Evolutionary conservation across 64 coral and sea anemone genomes (phyloP), one percentile per base, ranked within the genome.

Genomic region (Catalaphyllia jardinei): DNA sequence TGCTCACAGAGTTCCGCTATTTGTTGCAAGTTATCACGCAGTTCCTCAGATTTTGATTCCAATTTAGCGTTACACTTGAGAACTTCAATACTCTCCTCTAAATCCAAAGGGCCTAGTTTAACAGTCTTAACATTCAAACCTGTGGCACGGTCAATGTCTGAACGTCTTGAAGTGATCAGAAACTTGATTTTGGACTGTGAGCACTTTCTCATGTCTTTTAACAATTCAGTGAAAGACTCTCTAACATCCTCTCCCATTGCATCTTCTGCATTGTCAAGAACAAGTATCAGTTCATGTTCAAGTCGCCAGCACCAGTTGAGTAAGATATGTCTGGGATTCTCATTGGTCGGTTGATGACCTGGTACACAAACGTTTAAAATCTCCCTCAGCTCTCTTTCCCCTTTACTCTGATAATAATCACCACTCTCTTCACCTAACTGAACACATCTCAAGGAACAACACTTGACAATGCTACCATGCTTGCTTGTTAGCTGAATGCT

Each of bases 211-310:
- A 87, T 86, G 4, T 86, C 82, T 30, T 49, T 52, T 73, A 92
- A 28, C 46, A 92, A 86, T 73, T 62, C 8, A 18, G 65, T 31
- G 77, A 92, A 92, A 0, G 52, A 63, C 8, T 92, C 33, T 20
- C 18, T 79, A 27, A 19, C 55, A 52, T 52, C 4, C 24, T 92
- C 73, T 71, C 79, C 90, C 7, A 86, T 54, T 1, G 74, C 73
- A 92, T 92, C 90, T 87, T 92, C 90, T 17, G 82, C 90, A 49
- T 87, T 92, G 59, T 92, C 90, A 30, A 92, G 63, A 77, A 87
- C 72, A 29, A 92, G 71, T 22, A 84, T 31, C 27, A 86, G 17
- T 2, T 91, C 31, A 63, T 76, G 16, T 29, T 84, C 24, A 52
- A 92, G 82, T 17, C 10, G 71, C 31, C 90, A 86, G 62, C 90